These are phyloP conservation scores for Zapornia atra DNA, from an alignment of 2,113 vertebrate species.

Conservation along the genomic window DNA sequence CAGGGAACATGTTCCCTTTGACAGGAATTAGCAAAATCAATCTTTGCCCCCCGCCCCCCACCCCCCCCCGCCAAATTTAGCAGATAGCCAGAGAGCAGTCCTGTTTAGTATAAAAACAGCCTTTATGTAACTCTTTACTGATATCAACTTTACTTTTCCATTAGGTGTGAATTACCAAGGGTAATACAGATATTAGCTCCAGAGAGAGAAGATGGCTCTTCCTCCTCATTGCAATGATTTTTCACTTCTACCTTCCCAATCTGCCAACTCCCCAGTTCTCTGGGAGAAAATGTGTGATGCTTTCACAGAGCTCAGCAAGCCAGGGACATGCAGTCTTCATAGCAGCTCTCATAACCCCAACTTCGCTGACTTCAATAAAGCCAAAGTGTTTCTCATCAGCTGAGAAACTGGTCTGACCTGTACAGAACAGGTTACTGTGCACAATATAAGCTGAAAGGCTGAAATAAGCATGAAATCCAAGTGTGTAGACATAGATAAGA, in stretches of 20 bases:
- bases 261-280: background rate
- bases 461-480: background rate
- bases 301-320: background rate
- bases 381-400: constrained; percentile 12
- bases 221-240: background rate
- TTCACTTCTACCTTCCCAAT: background rate
- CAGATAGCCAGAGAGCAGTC: background rate
- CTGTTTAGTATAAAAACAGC: background rate
- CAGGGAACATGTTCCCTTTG: background rate
- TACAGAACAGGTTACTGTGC: background rate
- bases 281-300: background rate
- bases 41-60: fast-evolving
- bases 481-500: background rate
- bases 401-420: constrained; percentile 23
- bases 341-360: background rate
- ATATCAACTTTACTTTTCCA: background rate
- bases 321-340: background rate
- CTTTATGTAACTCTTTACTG: background rate
- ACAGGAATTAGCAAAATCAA: background rate
- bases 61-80: background rate
- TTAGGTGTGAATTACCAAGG: background rate
- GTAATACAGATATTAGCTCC: background rate
- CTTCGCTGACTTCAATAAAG: background rate
- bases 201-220: background rate
- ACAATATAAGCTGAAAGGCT: background rate